Percentiles rank a stretch among this genome's conserved stretches.
These are phyloP conservation scores for Megastigmus dorsalis DNA, from an alignment of 2,888 invertebrate species.

Conservation along the genomic window DNA sequence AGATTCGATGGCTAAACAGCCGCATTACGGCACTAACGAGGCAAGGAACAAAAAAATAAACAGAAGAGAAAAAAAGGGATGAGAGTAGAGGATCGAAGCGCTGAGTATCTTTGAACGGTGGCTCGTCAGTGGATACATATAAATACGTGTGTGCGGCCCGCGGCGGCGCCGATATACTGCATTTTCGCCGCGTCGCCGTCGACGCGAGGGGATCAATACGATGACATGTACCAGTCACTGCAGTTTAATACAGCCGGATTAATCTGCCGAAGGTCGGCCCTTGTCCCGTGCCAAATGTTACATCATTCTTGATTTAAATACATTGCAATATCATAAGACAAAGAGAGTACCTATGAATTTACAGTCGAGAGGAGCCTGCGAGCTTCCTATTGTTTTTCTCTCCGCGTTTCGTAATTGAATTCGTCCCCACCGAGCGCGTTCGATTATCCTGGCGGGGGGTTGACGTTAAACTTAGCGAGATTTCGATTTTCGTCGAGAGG, in stretches of 20 bases:
- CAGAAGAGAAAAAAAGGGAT: too few species aligned
- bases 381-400: too few species aligned
- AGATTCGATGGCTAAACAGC: too few species aligned
- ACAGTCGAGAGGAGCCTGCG: constrained; percentile 1
- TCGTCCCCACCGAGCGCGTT: too few species aligned
- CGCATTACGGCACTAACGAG: too few species aligned
- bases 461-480: too few species aligned
- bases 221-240: constrained; percentile 49
- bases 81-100: not conserved
- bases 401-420: too few species aligned
- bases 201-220: constrained; percentile 45
- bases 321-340: constrained; percentile 45
- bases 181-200: constrained; percentile 30
- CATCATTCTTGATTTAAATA: constrained; percentile 49
- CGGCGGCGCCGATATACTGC: too few species aligned
- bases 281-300: constrained; percentile 49
- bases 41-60: too few species aligned
- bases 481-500: too few species aligned
- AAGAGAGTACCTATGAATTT: not conserved
- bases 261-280: constrained; percentile 43
- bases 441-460: too few species aligned
- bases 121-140: constrained; percentile 15
- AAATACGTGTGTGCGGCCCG: too few species aligned
- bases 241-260: constrained; percentile 52
- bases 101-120: not conserved